Conservation (phyloP, 2,113 vertebrate genomes). For the Falcunculus frontatus region DNA sequence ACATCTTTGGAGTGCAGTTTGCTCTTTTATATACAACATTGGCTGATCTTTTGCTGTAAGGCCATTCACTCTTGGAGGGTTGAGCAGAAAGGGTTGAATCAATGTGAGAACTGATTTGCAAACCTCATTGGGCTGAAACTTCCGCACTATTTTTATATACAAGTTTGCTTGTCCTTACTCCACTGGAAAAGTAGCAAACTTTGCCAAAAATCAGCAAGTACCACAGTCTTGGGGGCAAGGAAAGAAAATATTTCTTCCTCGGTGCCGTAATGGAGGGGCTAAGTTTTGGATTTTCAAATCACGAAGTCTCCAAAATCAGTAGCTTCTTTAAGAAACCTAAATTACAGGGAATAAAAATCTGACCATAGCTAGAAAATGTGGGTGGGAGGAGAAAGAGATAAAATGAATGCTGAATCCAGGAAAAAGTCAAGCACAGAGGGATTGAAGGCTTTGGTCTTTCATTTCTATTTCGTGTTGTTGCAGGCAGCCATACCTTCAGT, state of each 20-base stretch:
- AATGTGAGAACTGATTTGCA: neutral
- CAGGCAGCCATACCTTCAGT: neutral
- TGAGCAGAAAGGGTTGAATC: neutral
- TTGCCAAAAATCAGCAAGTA: neutral
- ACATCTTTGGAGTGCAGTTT: constrained; percentile 18
- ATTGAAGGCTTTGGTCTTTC: neutral
- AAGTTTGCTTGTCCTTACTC: neutral
- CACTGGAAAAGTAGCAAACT: neutral
- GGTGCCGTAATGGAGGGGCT: neutral
- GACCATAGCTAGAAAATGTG: neutral
- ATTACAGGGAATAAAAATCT: neutral
- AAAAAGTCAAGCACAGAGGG: neutral
- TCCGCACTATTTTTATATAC: neutral
- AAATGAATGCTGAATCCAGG: neutral
- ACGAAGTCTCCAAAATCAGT: neutral
- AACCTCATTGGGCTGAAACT: neutral
- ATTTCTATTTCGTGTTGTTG: neutral
- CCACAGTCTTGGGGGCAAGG: neutral
- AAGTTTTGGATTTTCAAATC: neutral
- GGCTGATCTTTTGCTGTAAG: neutral
- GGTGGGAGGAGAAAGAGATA: neutral
- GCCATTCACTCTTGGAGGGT: neutral
- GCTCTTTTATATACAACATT: neutral
- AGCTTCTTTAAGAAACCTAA: neutral
- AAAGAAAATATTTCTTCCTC: neutral